Base-by-base conservation (phyloP, 2,113 vertebrate genomes). In the Balaenoptera acutorostrata region DNA sequence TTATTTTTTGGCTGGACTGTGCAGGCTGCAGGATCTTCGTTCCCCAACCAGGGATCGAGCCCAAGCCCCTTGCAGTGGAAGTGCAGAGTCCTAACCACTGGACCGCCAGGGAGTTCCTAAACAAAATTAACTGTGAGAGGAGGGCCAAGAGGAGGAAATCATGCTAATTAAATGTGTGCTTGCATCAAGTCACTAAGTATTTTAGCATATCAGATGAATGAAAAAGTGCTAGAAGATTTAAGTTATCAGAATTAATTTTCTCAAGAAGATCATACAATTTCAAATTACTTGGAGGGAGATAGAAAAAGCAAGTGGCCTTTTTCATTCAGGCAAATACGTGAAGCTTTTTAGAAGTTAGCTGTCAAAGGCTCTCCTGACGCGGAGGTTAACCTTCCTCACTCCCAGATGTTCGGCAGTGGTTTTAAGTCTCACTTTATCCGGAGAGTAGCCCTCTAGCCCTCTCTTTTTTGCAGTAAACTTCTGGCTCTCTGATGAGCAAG, bases 401-500 rank as follows among this genome's bases (percentile, higher is more conserved):
- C 33, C 23, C 55, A 14, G 5, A 0, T 13, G n/a, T 31, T 7
- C 29, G 0, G 1, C 44, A 78, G n/a, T 57, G 21, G 13, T 93
- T 85, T 61, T 52, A 11, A 46, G 36, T 61, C 69, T 74, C 49
- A 9, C 46, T 75, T 81, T 1, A 4, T 39, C 52, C 0, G 4
- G 52, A 41, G 36, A 8, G 0, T 8, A 18, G 21, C 41, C 15
- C 3, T 39, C 36, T 21, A 52, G 52, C 15, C 15, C 52, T 52
- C 52, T 44, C 20, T 61, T 12, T 25, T 41, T 6, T 92, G 55
- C 69, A 77, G 93, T 17, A 0, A 33, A 3, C 91, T 87, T 93
- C 78, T 97, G 93, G 84, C 95, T 96, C 88, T 92, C 96, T 96
- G 85, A 95, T 46, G 57, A 39, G 21, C 0, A 0, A 25, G 69